Evolutionary conservation across 1,140 invertebrate genomes (phyloP).

Genomic region (Macrocentrus cingulum): DNA sequence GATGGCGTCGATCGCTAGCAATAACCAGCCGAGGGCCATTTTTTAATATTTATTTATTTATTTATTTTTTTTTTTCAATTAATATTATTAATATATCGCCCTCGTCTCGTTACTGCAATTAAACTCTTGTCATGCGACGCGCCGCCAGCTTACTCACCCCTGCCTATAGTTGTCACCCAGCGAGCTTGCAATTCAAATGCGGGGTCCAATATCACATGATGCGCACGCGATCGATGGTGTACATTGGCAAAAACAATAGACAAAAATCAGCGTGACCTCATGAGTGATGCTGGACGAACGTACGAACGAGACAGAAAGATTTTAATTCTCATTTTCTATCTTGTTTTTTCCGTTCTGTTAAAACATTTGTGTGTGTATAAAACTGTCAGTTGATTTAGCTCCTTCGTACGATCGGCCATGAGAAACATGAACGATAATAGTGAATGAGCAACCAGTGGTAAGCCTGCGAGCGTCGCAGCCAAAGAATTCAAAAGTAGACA

Average conservation of each 20-base stretch:
- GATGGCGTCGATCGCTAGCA: slow-evolving; percentile 46
- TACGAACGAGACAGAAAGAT: slow-evolving; percentile 18
- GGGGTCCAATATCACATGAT: slow-evolving; percentile 42
- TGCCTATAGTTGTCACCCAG: slow-evolving; percentile 44
- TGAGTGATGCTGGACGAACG: slow-evolving; percentile 35
- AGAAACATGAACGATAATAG: slow-evolving; percentile 38
- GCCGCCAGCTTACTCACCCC: slow-evolving; percentile 54
- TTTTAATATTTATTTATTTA: slow-evolving; percentile 25
- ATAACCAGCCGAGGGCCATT: slow-evolving; percentile 39
- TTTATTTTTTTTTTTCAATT: slow-evolving; percentile 9
- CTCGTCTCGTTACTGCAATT: slow-evolving; percentile 21
- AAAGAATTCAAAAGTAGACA: slow-evolving; percentile 40
- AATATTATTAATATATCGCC: too few relatives aligned
- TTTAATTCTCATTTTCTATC: not conserved
- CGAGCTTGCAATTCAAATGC: slow-evolving; percentile 45
- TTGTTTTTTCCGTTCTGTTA: not conserved
- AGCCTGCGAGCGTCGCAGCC: slow-evolving; percentile 56
- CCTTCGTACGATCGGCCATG: slow-evolving; percentile 31
- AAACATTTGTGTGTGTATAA: not conserved
- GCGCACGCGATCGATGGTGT: slow-evolving; percentile 42
- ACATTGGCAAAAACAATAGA: slow-evolving; percentile 48
- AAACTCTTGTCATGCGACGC: slow-evolving; percentile 39
- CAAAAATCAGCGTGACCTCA: slow-evolving; percentile 51
- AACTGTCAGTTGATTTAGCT: slow-evolving; percentile 1
- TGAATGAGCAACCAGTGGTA: slow-evolving; percentile 56